Evolutionary conservation across 2,888 invertebrate species (phyloP).

Genomic region (Blastobasis adustella): DNA sequence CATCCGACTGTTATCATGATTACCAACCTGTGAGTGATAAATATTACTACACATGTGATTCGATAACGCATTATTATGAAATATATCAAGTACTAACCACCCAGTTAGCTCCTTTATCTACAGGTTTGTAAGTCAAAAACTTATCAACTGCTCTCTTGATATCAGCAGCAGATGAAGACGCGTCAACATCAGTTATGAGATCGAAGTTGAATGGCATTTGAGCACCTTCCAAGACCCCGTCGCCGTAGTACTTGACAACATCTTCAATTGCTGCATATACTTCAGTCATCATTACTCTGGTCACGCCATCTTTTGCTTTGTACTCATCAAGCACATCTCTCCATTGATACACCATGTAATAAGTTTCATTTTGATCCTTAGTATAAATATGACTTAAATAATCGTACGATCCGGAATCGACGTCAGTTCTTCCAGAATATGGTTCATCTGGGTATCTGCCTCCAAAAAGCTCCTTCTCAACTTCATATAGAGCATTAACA

Average conservation of each 20-base stretch:
- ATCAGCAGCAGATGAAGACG: conserved; percentile 74
- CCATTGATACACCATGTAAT: conserved; percentile 79
- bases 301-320: conserved; percentile 49
- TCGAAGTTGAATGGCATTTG: conserved; percentile 88
- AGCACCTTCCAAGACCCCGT: conserved; percentile 72
- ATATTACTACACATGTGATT: not conserved
- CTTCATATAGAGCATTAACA: conserved; percentile 79
- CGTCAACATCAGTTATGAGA: conserved; percentile 77
- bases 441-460: conserved; percentile 75
- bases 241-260: conserved; percentile 79
- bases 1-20: conserved; percentile 79
- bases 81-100: conserved; percentile 73
- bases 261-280: conserved; percentile 78
- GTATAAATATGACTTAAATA: conserved; percentile 79
- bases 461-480: conserved; percentile 54
- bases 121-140: conserved; percentile 79
- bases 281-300: conserved; percentile 84
- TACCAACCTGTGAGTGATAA: conserved; percentile 71
- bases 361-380: conserved; percentile 75
- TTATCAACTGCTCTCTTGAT: conserved; percentile 76
- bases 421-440: conserved; percentile 45
- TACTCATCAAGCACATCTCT: conserved; percentile 77
- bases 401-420: conserved; percentile 65
- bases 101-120: conserved; percentile 80
- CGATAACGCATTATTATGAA: not conserved